These are phyloP conservation scores for Bradypodion ventrale DNA, from an alignment of 2,797 vertebrate species.

Conservation along the genomic window DNA sequence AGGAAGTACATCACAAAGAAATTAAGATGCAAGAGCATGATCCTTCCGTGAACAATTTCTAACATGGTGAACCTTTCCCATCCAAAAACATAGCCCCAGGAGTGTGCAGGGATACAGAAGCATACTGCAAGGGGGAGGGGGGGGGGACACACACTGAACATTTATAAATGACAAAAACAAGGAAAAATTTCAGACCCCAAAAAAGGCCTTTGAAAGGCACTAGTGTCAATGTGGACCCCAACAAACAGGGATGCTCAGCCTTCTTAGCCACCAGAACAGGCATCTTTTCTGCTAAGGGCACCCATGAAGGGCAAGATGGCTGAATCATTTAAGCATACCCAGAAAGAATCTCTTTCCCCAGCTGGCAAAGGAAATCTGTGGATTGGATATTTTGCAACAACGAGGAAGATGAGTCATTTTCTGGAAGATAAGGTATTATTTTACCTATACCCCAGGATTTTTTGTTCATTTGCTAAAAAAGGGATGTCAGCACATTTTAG, in stretches of 20 bases:
- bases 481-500: conserved; percentile 15
- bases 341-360: conserved; percentile 17
- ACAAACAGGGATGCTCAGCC: not conserved
- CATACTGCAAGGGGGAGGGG: conserved; percentile 47
- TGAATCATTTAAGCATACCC: conserved; percentile 32
- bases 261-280: conserved; percentile 21
- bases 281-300: not conserved
- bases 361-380: rapidly evolving
- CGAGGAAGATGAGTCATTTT: not conserved
- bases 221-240: conserved; percentile 33
- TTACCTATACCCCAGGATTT: not conserved
- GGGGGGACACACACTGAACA: conserved; percentile 23
- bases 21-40: conserved; percentile 25
- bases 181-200: conserved; percentile 2
- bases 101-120: conserved; percentile 35
- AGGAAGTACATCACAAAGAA: conserved; percentile 47
- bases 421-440: not conserved
- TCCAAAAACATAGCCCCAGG: not conserved
- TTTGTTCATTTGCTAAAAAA: conserved; percentile 48
- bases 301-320: not conserved
- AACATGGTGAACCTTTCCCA: conserved; percentile 52
- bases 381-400: not conserved
- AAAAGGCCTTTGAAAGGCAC: conserved; percentile 32
- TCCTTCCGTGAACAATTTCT: conserved; percentile 46
- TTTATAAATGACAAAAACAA: conserved; percentile 19